phyloP scores from a whole-genome alignment of 2,797 vertebrate species.

The Peromyscus aztecus region DNA sequence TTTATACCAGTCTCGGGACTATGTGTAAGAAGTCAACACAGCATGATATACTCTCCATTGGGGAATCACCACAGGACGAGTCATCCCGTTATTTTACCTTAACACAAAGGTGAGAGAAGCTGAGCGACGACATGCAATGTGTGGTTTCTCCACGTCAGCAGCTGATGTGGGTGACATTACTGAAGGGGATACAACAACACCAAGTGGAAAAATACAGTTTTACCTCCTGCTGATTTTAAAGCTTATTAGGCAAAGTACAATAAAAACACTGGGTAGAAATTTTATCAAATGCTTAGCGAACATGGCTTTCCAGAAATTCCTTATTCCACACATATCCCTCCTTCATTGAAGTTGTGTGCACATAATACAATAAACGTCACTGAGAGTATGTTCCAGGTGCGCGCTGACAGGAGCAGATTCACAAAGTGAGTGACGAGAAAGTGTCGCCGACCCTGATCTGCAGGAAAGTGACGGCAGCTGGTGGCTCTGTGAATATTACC shows the following conservation, averaged over 20 bases:
- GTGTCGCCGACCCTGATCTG: neutral
- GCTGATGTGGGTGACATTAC: neutral
- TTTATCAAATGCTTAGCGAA: constrained; percentile 51
- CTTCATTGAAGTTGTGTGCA: constrained; percentile 25
- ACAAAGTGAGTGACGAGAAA: neutral
- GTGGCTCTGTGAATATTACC: constrained; percentile 28
- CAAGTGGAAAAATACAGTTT: constrained; percentile 53
- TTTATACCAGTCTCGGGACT: constrained; percentile 70
- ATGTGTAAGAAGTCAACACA: constrained; percentile 11
- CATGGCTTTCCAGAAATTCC: constrained; percentile 11
- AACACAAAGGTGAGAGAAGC: neutral
- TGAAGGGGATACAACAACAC: neutral
- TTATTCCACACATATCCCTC: neutral
- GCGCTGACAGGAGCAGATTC: neutral
- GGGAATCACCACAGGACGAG: neutral
- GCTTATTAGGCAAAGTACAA: constrained; percentile 54
- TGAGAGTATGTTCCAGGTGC: constrained; percentile 37
- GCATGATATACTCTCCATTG: neutral
- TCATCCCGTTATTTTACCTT: neutral
- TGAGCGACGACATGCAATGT: neutral
- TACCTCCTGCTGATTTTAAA: constrained; percentile 61
- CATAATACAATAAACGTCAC: constrained; percentile 3
- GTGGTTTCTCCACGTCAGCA: constrained; percentile 16
- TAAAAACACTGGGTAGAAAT: constrained; percentile 54
- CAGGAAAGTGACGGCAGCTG: neutral